Percentiles rank a stretch among this genome's conserved stretches.
Evolutionary conservation across 1,140 invertebrate genomes (phyloP).

Genomic region (Halictus rubicundus): DNA sequence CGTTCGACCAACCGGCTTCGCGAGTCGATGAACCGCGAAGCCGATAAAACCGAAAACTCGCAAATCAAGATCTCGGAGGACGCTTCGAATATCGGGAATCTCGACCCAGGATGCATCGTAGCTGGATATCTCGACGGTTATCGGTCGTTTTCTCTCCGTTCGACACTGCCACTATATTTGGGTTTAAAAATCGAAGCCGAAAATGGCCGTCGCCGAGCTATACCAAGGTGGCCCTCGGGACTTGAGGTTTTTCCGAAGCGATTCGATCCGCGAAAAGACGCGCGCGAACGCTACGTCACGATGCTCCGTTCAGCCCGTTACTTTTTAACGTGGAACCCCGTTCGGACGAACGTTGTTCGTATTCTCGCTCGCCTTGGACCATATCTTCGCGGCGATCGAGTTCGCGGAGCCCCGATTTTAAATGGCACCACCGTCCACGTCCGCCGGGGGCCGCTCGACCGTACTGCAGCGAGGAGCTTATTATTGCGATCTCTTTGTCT

Average conservation of each 20-base stretch:
- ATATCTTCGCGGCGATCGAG: constrained; percentile 14
- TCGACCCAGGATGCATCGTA: too few species aligned
- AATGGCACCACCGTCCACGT: constrained; percentile 9
- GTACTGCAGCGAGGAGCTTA: constrained; percentile 13
- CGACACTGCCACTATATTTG: too few species aligned
- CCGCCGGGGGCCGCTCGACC: neutral
- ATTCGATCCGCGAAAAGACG: too few species aligned
- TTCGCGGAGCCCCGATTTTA: constrained; percentile 25
- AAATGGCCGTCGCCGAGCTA: too few species aligned
- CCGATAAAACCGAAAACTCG: neutral
- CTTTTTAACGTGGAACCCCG: neutral
- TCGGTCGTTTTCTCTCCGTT: too few species aligned
- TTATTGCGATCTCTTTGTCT: neutral
- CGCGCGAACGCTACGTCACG: neutral
- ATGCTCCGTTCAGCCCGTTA: constrained; percentile 1
- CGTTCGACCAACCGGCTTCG: too few species aligned
- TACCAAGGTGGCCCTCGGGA: too few species aligned
- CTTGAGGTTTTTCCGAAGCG: too few species aligned
- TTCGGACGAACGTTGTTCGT: neutral
- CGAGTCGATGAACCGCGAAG: neutral
- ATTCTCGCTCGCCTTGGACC: constrained; percentile 1
- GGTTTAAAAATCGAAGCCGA: too few species aligned
- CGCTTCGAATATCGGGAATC: too few species aligned
- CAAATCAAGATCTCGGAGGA: neutral
- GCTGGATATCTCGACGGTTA: too few species aligned